A percentile compares a stretch with the other conserved stretches of the same genome.
phyloP scores from a whole-genome alignment of 1,140 invertebrate species.

The Achroia grisella region DNA sequence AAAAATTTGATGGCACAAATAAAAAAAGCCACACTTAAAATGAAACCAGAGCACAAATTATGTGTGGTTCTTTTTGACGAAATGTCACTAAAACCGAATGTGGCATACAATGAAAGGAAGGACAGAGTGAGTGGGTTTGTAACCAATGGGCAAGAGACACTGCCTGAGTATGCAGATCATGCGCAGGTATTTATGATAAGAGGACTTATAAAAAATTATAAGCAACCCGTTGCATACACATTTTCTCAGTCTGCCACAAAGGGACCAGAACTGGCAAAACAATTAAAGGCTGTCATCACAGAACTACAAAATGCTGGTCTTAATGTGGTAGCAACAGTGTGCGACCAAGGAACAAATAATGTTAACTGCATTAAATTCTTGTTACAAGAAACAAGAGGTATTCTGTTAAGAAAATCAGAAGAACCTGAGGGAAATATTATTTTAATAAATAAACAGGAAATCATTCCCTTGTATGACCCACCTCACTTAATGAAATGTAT shows the following conservation, averaged over 20 bases:
- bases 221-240: constrained; percentile 23
- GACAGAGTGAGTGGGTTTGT: constrained; percentile 11
- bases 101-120: constrained; percentile 8
- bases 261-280: constrained; percentile 12
- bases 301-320: constrained; percentile 22
- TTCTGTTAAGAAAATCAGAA: constrained; percentile 11
- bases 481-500: constrained; percentile 44
- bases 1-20: constrained; percentile 11
- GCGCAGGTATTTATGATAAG: constrained; percentile 13
- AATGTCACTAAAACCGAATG: constrained; percentile 4
- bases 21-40: constrained; percentile 9
- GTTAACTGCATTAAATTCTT: constrained; percentile 22
- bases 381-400: constrained; percentile 8
- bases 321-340: constrained; percentile 27
- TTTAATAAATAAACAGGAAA: constrained; percentile 22
- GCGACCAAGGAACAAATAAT: constrained; percentile 31
- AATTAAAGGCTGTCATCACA: too few relatives aligned
- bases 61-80: constrained; percentile 29
- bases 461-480: constrained; percentile 32
- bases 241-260: constrained; percentile 23
- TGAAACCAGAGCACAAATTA: constrained; percentile 16
- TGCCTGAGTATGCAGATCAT: constrained; percentile 10
- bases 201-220: constrained; percentile 20
- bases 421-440: constrained; percentile 17
- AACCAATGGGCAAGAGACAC: not conserved